Evolutionary conservation across 2,113 vertebrate genomes (phyloP).

Genomic region (Apodemus speciosus): DNA sequence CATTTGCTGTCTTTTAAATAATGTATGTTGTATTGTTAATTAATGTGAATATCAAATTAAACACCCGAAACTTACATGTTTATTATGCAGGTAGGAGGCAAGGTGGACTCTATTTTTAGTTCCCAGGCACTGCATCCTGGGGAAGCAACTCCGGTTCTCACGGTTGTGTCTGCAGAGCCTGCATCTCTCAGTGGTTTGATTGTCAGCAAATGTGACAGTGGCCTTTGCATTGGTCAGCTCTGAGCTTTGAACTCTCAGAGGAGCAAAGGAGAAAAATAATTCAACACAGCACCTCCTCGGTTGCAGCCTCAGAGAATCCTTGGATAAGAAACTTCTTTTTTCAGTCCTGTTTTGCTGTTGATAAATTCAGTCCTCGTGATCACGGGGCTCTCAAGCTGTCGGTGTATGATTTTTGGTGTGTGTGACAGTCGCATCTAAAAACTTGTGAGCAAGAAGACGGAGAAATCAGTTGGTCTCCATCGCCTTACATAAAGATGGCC

Average conservation of each 20-base stretch:
- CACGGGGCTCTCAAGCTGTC: slow-evolving; percentile 84
- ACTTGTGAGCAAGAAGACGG: slow-evolving; percentile 84
- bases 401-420: slow-evolving; percentile 80
- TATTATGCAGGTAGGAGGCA: slow-evolving; percentile 92
- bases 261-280: slow-evolving; percentile 79
- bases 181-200: slow-evolving; percentile 85
- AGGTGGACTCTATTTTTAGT: slow-evolving; percentile 90
- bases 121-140: slow-evolving; percentile 85
- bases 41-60: slow-evolving; percentile 92
- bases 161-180: slow-evolving; percentile 87
- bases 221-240: slow-evolving; percentile 89
- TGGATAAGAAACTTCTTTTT: slow-evolving; percentile 85
- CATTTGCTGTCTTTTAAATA: slow-evolving; percentile 89
- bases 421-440: slow-evolving; percentile 85
- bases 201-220: slow-evolving; percentile 89
- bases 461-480: slow-evolving; percentile 85
- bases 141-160: slow-evolving; percentile 83
- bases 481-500: slow-evolving; percentile 85
- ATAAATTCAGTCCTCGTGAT: slow-evolving; percentile 86
- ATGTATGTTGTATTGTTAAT: slow-evolving; percentile 93
- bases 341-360: slow-evolving; percentile 85
- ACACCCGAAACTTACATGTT: slow-evolving; percentile 90
- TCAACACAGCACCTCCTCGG: slow-evolving; percentile 74
- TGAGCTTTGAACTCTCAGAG: slow-evolving; percentile 87
- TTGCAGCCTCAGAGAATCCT: slow-evolving; percentile 85